Evolutionary conservation across 2,888 invertebrate genomes (phyloP), one percentile per base, ranked within the genome.

Genomic region (Invenusta paracnida): DNA sequence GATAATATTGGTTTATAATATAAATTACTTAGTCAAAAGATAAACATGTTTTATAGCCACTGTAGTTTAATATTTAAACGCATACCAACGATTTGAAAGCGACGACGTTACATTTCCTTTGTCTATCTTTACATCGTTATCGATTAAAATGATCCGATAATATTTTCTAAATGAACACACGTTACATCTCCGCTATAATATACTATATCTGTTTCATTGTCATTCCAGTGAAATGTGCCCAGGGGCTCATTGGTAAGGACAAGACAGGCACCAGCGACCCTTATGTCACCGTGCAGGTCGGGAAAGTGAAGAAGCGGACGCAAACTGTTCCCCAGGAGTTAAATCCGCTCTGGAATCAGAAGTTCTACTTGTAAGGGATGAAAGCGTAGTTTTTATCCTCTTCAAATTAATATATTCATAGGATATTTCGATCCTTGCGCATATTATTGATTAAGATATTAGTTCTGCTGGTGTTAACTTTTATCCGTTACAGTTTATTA

Each of bases 181-280:
- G n/a, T n/a, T n/a, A n/a, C n/a, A n/a, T n/a, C n/a, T n/a, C n/a
- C n/a, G n/a, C n/a, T n/a, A n/a, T n/a, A n/a, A n/a, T n/a, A n/a
- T n/a, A n/a, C n/a, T n/a, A n/a, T n/a, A n/a, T n/a, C n/a, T n/a
- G n/a, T n/a, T n/a, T n/a, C n/a, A n/a, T n/a, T n/a, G n/a, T 83
- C 29, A 84, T 92, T 93, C 90, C 94, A 98, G 99, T 99, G 91
- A 98, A 98, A 93, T 98, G 98, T 93, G 99, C 99, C 90, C 99
- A 99, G 94, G 99, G 99, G 88, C 93, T 99, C 91, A 99, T 99
- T 92, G 99, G 98, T 89, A 99, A 99, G 93, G 99, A 99, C 93
- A 99, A 99, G 93, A 98, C 98, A 91, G 99, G 99, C 88, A 99
- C 99, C 86, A 98, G 98, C 89, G 99, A 99, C 93, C 99, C 99